Evolutionary conservation across 2,113 vertebrate species (phyloP), one percentile per base, ranked within the genome.

Genomic region (Gracilinanus agilis): DNA sequence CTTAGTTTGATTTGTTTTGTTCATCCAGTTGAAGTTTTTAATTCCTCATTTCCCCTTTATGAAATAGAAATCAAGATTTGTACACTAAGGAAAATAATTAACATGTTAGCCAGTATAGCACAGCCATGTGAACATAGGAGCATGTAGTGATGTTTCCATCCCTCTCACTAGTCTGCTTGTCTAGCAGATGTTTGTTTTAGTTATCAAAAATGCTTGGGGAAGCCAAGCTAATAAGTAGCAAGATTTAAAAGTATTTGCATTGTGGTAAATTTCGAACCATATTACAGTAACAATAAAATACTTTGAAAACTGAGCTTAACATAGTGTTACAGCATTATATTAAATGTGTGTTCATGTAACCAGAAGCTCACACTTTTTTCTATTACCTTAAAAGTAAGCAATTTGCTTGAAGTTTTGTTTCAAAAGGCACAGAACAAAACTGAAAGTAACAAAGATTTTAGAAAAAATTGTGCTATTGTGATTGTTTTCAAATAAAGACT

Each of bases 391-490:
- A 49, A 90, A 40, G 89, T 90, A 53, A 7, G n/a, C 16, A 3
- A 90, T 44, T 53, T 90, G 89, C 44, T 95, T 94, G 44, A 23
- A 95, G 61, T 95, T 94, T n/a, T 93, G 27, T 61, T 97, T 96
- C 7, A 94, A 94, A 89, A 93, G 58, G 1, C 55, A 29, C 40
- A 40, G 54, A 89, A 55, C 88, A 91, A 83, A 40, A 8, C 91
- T 96, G 55, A 53, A 95, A 92, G 49, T 88, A 11, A 90, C 92
- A 94, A 92, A 23, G 0, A 95, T 40, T 95, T 95, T 89, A 54
- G 34, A 94, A 67, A 61, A 29, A 2, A 10, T 67, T 67, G 40
- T 40, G 67, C 67, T 83, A 40, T 5, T 21, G 10, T 88, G 95
- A 10, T 61, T 96, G 44, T 89, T 90, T 75, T 90, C 89, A 88